phyloP scores from a whole-genome alignment of 2,797 vertebrate species.

The Tapirus indicus region DNA sequence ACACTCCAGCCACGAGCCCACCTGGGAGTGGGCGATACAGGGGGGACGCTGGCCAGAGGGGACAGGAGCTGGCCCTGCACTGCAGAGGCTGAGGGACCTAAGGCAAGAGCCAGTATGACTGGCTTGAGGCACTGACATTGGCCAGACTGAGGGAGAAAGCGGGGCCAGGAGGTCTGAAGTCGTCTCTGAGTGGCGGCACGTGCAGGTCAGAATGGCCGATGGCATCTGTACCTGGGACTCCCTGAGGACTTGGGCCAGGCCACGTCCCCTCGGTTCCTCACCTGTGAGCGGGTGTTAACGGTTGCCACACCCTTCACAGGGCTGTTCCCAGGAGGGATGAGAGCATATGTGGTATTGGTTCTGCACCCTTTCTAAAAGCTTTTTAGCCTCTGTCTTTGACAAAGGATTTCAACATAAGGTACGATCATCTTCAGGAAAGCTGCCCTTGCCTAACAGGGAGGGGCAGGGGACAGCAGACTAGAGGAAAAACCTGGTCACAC shows the following conservation, averaged over 20 bases:
- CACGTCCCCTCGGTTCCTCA: accelerated
- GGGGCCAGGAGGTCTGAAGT: not conserved
- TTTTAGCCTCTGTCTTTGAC: too few relatives aligned
- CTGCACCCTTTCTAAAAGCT: not conserved
- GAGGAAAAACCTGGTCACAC: accelerated
- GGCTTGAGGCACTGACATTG: not conserved
- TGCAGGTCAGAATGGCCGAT: not conserved
- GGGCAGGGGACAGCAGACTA: not conserved
- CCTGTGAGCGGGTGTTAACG: too few relatives aligned
- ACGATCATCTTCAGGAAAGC: accelerated
- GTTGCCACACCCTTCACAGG: not conserved
- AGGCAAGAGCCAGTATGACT: accelerated
- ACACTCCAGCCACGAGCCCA: not conserved
- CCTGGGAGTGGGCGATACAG: accelerated
- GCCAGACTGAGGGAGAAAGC: not conserved
- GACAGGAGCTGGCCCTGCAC: not conserved
- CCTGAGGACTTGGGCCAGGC: accelerated
- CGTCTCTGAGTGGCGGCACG: not conserved
- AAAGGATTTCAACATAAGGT: not conserved
- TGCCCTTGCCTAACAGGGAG: not conserved
- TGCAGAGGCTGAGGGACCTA: accelerated
- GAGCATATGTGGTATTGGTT: accelerated
- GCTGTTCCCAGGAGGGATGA: not conserved
- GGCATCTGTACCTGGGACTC: not conserved
- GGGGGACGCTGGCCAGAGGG: not conserved